Evolutionary conservation across 2,113 vertebrate species (phyloP).

Genomic region (Pangasianodon gigas): DNA sequence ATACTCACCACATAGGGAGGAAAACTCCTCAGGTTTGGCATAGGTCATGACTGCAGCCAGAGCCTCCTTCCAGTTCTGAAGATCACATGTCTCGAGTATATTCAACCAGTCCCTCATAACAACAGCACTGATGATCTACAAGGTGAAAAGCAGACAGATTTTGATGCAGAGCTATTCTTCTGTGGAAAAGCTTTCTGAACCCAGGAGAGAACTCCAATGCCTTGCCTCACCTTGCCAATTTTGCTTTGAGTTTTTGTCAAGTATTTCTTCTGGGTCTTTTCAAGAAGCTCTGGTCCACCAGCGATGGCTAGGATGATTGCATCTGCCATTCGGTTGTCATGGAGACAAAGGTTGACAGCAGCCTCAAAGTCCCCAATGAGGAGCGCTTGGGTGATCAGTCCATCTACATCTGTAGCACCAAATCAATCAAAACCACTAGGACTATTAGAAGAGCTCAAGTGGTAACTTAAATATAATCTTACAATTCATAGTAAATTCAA

Average conservation of each 20-base stretch:
- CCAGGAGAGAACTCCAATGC: not conserved
- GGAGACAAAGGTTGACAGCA: slow-evolving; percentile 91
- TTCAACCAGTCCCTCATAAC: slow-evolving; percentile 93
- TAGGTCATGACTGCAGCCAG: slow-evolving; percentile 95
- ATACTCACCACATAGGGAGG: slow-evolving; percentile 85
- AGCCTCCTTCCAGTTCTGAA: slow-evolving; percentile 94
- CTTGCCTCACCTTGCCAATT: slow-evolving; percentile 83
- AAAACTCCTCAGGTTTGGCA: slow-evolving; percentile 87
- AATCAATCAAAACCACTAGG: not conserved
- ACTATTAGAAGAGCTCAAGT: not conserved
- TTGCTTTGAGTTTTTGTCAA: slow-evolving; percentile 88
- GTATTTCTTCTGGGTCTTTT: slow-evolving; percentile 90
- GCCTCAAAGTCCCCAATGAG: slow-evolving; percentile 90
- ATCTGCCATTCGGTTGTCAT: slow-evolving; percentile 94
- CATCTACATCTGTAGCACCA: slow-evolving; percentile 82
- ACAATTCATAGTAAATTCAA: not conserved
- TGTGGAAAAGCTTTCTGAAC: not conserved
- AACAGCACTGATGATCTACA: slow-evolving; percentile 91
- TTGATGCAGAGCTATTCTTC: not conserved
- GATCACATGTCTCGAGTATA: slow-evolving; percentile 88
- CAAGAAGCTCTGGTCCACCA: slow-evolving; percentile 86
- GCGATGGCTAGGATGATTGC: slow-evolving; percentile 94
- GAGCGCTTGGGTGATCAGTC: slow-evolving; percentile 91
- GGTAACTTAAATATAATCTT: not conserved
- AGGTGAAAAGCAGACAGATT: not conserved